Percentiles rank a stretch among this genome's conserved stretches.
These are phyloP conservation scores for Spea hammondii DNA, from an alignment of 2,797 vertebrate genomes.

Conservation along the genomic window DNA sequence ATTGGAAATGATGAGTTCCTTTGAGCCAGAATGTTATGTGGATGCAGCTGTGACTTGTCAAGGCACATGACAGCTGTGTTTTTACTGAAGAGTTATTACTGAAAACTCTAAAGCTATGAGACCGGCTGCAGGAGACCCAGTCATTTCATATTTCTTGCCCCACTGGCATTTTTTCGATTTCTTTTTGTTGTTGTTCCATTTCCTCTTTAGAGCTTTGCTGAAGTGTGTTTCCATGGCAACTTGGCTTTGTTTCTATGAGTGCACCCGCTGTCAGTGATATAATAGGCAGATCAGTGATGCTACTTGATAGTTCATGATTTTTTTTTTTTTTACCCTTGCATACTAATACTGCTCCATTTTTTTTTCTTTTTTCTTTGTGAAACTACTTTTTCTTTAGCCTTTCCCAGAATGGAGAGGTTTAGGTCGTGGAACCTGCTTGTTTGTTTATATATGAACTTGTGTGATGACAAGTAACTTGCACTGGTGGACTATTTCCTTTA, in stretches of 20 bases:
- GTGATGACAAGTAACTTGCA: neutral
- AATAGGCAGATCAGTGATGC: conserved; percentile 37
- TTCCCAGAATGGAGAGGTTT: conserved; percentile 22
- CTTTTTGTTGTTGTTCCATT: neutral
- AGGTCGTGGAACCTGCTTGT: neutral
- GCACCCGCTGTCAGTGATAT: conserved; percentile 29
- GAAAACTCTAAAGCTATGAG: neutral
- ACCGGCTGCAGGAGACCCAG: conserved; percentile 9
- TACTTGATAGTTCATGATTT: conserved; percentile 50
- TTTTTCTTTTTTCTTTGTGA: conserved; percentile 20
- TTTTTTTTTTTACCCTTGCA: conserved; percentile 27
- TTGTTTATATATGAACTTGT: neutral
- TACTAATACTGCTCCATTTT: conserved; percentile 36
- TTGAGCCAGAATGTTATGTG: no score
- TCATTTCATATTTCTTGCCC: conserved; percentile 21
- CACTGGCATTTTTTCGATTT: conserved; percentile 14
- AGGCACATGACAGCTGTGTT: no score
- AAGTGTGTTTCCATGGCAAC: conserved; percentile 44
- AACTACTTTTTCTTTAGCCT: conserved; percentile 22
- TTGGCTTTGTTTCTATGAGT: conserved; percentile 31
- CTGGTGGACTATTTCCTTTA: neutral
- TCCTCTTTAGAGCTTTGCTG: neutral
- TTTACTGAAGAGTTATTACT: no score
- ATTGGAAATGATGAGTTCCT: no score
- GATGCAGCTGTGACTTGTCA: no score